Percentiles rank a stretch among this genome's conserved stretches.
Evolutionary conservation across 2,888 invertebrate genomes (phyloP).

Genomic region (Dorcus hopei): DNA sequence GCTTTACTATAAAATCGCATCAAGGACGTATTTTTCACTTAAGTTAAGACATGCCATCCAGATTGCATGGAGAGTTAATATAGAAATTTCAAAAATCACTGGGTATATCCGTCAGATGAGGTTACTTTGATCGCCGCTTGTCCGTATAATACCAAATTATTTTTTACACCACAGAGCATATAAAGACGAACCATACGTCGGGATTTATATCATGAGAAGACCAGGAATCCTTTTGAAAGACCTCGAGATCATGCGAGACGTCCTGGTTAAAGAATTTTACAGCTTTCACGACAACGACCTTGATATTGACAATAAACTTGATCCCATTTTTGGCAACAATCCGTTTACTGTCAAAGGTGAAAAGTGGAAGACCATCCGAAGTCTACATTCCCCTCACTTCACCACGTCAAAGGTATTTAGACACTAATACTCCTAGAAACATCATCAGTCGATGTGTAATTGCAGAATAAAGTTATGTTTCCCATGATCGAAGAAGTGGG

Average conservation of each 20-base stretch:
- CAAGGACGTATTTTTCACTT: too few relatives aligned
- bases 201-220: constrained; percentile 28
- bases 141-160: too few relatives aligned
- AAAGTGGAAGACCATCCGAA: constrained; percentile 52
- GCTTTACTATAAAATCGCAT: too few relatives aligned
- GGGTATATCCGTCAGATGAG: too few relatives aligned
- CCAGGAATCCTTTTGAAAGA: constrained; percentile 30
- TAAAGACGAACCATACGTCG: constrained; percentile 28
- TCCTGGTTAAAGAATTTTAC: constrained; percentile 33
- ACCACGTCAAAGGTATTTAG: constrained; percentile 45
- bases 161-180: constrained; percentile 23
- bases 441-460: background rate
- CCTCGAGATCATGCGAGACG: constrained; percentile 28
- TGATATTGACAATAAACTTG: constrained; percentile 39
- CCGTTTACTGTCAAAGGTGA: constrained; percentile 51
- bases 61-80: too few relatives aligned
- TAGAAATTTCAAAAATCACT: too few relatives aligned
- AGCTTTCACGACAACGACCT: constrained; percentile 36
- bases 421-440: background rate
- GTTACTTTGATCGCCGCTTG: too few relatives aligned
- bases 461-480: constrained; percentile 47
- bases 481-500: constrained; percentile 47
- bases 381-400: constrained; percentile 52
- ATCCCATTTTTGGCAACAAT: constrained; percentile 51
- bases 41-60: too few relatives aligned